Conservation (phyloP, 1,140 invertebrate species). For the Adelges cooleyi region DNA sequence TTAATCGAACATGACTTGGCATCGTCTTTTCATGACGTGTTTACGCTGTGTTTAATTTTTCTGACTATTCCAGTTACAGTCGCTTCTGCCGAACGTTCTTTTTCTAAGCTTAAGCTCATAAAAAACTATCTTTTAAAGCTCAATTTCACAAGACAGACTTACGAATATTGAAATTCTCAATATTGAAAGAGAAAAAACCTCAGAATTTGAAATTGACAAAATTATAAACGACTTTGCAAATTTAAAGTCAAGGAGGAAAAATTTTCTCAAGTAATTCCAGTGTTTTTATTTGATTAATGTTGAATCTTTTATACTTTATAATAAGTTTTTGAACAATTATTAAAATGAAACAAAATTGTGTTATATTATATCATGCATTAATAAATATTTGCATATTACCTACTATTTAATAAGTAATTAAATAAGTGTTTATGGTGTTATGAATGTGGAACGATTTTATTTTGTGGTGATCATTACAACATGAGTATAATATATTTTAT, state of each 20-base stretch:
- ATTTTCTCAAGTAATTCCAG: not conserved
- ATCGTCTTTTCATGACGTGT: conserved; percentile 3
- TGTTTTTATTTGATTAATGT: not conserved
- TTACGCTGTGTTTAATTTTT: conserved; percentile 6
- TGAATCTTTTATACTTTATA: too few species aligned
- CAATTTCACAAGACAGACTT: not conserved
- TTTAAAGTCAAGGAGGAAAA: not conserved
- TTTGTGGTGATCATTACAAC: too few species aligned
- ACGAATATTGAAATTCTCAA: not conserved
- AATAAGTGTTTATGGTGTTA: too few species aligned
- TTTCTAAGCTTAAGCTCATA: conserved; percentile 26
- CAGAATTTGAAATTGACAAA: not conserved
- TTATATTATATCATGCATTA: too few species aligned
- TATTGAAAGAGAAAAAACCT: not conserved
- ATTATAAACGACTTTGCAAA: not conserved
- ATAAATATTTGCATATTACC: too few species aligned
- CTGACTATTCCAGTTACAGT: conserved; percentile 24
- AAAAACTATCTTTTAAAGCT: conserved; percentile 20
- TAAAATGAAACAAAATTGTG: too few species aligned
- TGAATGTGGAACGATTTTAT: too few species aligned
- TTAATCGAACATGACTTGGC: not conserved
- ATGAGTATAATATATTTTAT: too few species aligned
- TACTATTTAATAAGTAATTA: too few species aligned
- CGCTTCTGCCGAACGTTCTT: conserved; percentile 17
- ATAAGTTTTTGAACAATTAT: too few species aligned